Base-by-base conservation (phyloP, 2,888 invertebrate species). In the Brachypalpus laphriformis region DNA sequence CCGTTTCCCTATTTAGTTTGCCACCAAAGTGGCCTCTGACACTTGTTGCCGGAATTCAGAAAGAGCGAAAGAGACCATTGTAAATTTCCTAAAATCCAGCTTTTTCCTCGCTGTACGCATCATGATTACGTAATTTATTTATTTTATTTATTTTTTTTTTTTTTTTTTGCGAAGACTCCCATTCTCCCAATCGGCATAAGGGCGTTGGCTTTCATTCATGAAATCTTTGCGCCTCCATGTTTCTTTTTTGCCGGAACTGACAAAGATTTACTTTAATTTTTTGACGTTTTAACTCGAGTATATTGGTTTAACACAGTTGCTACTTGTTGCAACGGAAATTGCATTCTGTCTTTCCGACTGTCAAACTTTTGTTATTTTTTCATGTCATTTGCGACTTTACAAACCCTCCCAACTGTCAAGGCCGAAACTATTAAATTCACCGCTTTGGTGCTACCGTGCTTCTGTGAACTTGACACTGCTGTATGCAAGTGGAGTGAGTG, bases 31-130 rank as follows among this genome's bases (percentile, higher is more conserved):
- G 57, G 18, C 42, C 51, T 65, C 47, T 65, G 51, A 76, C 76
- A 82, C 82, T 82, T 82, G 82, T 82, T 82, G 82, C 65, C 70
- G 54, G 54, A 8, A 74, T 14, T 45, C 2, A 20, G 8, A 7
- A 3, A 14, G 51, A 37, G 31, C 7, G 18, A 49, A 40, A 28
- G 28, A 59, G 54, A 63, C 28, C n/a, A 2, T 25, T n/a, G 16
- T 7, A 68, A 47, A 34, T 51, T 42, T 37, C 37, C 40, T 56
- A 54, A 59, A 61, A 34, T 49, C 5, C 25, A 2, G 49, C 16
- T 28, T 20, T 34, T 7, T 49, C 51, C 40, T 54, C 25, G 40
- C 40, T 40, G 11, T 47, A 71, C 57, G 31, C 57, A 57, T 37
- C 49, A 28, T 18, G 74, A 63, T 74, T 74, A 74, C 74, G 54